Base-by-base conservation (phyloP, 2,797 vertebrate genomes). In the Myotis planiceps region DNA sequence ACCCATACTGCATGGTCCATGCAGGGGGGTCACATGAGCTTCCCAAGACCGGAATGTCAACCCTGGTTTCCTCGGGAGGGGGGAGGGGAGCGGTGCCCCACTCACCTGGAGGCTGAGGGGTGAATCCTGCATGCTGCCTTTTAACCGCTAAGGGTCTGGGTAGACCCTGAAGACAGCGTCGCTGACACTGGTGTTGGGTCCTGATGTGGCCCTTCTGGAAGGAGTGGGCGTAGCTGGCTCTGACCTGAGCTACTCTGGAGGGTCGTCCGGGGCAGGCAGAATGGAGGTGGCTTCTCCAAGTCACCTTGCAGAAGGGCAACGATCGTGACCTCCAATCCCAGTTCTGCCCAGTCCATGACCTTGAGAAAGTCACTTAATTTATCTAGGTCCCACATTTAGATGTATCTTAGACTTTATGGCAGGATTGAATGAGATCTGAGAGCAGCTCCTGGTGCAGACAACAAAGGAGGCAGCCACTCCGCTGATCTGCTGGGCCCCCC, bases 331-430 rank as follows among this genome's bases (percentile, higher is more conserved):
- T 34, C 37, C 47, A 39, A 39, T 29, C 34, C 53, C 72, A 45
- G 5, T 37, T 78, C 58, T 79, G 34, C 45, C 45, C 29, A 29
- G 10, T 75, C 69, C 25, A 1, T 42, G 55, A 65, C 63, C 69
- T 84, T 90, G 42, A 92, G 15, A 18, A 34, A 34, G 51, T 85
- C 69, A 42, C 32, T 74, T 69, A 34, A 88, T 74, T 37, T 81
- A 80, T 88, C 49, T 39, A 39, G 42, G n/a, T 37, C n/a, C 78
- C 37, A 0, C 1, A 1, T 39, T 88, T 53, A 60, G 74, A 76
- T 42, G 18, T n/a, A 23, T 4, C n/a, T 39, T 32, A 47, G 68
- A 79, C n/a, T 60, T 49, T 3, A 39, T 1, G 4, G 15, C 6
- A 32, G 42, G 9, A 63, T 45, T 81, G 25, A 42, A 69, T 10